These are phyloP conservation scores for Onychomys arenicola DNA, from an alignment of 2,797 vertebrate species.

Conservation along the genomic window DNA sequence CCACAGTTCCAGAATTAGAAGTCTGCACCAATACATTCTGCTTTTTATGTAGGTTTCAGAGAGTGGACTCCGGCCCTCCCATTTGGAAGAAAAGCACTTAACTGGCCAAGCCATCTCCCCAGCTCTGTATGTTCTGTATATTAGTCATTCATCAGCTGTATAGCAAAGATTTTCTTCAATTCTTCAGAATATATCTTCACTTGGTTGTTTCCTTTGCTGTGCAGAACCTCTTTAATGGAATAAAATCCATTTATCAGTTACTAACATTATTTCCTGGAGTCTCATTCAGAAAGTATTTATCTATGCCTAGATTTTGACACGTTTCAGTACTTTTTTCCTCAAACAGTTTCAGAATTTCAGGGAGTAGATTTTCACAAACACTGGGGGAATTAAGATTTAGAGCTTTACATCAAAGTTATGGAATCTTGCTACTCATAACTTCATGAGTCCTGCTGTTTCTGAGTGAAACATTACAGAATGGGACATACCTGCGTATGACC, in stretches of 20 bases:
- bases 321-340: neutral
- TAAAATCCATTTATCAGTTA: neutral
- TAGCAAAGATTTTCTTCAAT: neutral
- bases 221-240: neutral
- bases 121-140: neutral
- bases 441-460: neutral
- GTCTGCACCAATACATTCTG: neutral
- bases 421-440: neutral
- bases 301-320: neutral
- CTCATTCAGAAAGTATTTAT: neutral
- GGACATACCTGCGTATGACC: neutral
- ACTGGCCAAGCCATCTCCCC: too few species aligned
- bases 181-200: neutral
- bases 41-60: neutral
- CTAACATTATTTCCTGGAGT: neutral
- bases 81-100: neutral
- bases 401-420: neutral
- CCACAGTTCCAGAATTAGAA: neutral
- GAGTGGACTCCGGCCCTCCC: neutral
- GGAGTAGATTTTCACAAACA: neutral
- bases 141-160: neutral
- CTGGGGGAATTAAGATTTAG: neutral
- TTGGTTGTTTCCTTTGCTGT: neutral
- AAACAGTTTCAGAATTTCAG: neutral
- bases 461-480: neutral